Conservation (phyloP, 2,797 vertebrate species). For the Melanotaenia maccullochi region DNA sequence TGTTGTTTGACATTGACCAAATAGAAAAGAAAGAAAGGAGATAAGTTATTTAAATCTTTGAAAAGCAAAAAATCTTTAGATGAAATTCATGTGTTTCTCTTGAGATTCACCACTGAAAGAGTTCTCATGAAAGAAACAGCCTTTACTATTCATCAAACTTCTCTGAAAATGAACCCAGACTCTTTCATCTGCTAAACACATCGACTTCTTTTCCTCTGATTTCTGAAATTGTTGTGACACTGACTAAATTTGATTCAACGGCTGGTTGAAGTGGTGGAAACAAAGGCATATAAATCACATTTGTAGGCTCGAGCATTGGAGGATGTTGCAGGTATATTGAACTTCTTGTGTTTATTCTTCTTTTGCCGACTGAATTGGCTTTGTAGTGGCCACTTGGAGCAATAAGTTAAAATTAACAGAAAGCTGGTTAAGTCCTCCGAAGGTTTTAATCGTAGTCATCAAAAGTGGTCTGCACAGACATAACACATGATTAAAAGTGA, state of each 20-base stretch:
- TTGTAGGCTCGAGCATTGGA: no score
- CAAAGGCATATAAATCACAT: no score
- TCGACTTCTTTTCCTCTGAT: neutral
- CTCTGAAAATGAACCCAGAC: neutral
- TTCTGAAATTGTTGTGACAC: neutral
- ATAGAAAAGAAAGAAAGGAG: neutral
- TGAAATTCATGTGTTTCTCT: neutral
- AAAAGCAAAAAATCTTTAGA: neutral
- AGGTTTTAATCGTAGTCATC: no score
- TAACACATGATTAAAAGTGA: no score
- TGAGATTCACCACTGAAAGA: neutral
- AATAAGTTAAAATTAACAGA: no score
- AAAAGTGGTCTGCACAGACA: no score
- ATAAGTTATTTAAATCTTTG: conserved; percentile 16
- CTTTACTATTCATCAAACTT: neutral
- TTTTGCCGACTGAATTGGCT: no score
- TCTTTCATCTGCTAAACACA: neutral
- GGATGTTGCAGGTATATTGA: no score
- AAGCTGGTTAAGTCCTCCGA: no score
- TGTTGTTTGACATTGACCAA: neutral
- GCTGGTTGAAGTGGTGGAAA: neutral
- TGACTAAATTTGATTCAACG: neutral
- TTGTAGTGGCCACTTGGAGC: no score
- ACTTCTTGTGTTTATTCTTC: no score
- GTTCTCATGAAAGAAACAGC: conserved; percentile 5